A percentile compares a stretch with the other conserved stretches of the same genome.
Evolutionary conservation across 2,888 invertebrate species (phyloP).

Genomic region (Heliconius hortense): DNA sequence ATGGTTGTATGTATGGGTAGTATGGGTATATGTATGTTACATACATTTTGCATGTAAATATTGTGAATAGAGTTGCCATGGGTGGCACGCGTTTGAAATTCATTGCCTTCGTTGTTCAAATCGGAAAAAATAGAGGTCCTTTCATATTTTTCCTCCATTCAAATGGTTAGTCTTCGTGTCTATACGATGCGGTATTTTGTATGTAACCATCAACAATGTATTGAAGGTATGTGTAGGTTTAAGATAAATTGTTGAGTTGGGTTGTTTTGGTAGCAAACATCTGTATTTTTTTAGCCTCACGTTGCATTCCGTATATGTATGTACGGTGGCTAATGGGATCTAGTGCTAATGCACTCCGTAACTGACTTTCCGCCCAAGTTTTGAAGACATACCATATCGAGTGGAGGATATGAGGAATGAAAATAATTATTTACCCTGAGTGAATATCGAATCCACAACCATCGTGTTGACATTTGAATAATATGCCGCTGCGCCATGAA

Average conservation of each 20-base stretch:
- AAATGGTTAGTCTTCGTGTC: background rate
- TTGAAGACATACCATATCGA: no score
- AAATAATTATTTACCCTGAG: background rate
- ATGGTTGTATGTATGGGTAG: no score
- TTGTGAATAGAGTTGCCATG: background rate
- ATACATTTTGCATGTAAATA: background rate
- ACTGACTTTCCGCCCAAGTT: no score
- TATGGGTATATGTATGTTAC: background rate
- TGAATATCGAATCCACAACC: background rate
- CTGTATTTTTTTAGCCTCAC: background rate
- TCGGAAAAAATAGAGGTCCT: conserved; percentile 6
- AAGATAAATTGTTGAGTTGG: background rate
- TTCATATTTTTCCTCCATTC: conserved; percentile 3
- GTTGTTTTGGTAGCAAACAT: background rate
- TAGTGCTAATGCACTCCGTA: no score
- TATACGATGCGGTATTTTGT: background rate
- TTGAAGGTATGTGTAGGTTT: background rate
- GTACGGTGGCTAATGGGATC: background rate
- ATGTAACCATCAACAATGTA: background rate
- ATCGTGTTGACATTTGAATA: background rate
- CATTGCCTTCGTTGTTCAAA: conserved; percentile 24
- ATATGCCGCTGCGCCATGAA: no score
- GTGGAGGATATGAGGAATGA: no score
- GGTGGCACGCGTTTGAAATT: conserved; percentile 12
- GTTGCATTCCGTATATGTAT: background rate